Conservation (phyloP, 2,113 vertebrate species). For the Hipposideros armiger region DNA sequence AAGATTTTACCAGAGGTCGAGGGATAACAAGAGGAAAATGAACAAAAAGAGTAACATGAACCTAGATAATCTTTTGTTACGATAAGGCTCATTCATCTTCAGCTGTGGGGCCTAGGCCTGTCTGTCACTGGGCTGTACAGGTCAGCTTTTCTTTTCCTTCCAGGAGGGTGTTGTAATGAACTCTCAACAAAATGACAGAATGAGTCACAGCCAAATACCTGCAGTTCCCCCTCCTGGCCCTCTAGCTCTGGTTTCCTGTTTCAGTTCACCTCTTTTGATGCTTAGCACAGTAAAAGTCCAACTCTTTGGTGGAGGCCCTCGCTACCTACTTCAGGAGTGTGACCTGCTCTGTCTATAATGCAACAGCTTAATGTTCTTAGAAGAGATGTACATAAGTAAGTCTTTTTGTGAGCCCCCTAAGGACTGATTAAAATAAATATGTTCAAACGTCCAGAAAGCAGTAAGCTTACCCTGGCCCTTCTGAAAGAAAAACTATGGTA, state of each 20-base stretch:
- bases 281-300: neutral
- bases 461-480: neutral
- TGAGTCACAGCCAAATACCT: neutral
- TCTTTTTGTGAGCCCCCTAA: neutral
- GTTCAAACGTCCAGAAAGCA: constrained; percentile 47
- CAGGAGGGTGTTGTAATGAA: neutral
- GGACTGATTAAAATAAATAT: neutral
- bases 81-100: constrained; percentile 2
- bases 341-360: neutral
- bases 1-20: constrained; percentile 15
- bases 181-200: neutral
- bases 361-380: neutral
- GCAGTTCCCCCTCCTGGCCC: neutral
- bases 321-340: neutral
- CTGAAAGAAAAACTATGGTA: neutral
- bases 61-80: neutral
- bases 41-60: constrained; percentile 35
- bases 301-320: neutral
- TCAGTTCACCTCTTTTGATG: neutral
- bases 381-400: neutral
- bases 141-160: constrained; percentile 4
- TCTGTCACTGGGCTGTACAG: neutral
- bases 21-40: neutral
- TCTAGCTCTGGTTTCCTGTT: neutral
- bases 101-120: neutral